Evolutionary conservation across 2,797 vertebrate genomes (phyloP), one percentile per base, ranked within the genome.

Genomic region (Alectoris magna): DNA sequence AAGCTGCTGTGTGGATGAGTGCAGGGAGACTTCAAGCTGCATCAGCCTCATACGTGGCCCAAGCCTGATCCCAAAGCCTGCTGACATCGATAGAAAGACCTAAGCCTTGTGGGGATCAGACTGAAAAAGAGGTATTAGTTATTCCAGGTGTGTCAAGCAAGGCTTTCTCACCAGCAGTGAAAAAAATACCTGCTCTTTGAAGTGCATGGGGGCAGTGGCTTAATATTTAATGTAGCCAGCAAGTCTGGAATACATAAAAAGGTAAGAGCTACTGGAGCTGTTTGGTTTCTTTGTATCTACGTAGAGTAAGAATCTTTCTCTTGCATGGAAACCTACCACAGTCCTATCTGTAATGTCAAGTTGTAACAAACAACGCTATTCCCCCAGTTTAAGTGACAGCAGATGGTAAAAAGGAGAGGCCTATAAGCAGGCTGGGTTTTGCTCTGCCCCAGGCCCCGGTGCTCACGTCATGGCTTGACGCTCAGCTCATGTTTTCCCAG

Each of bases 331-430:
- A 74, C 55, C 1, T 5, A 29, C 27, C 1, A 8, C 1, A 4
- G 4, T n/a, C 4, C 66, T 29, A 34, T 34, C 24, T 8, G 27
- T 44, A 7, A 48, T 9, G 18, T 21, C 31, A 84, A 2, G 58
- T 3, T 1, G 4, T 59, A 5, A 58, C 78, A 75, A 19, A 0
- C 0, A 24, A 7, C 0, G 2, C n/a, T 49, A 66, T 69, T n/a
- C 18, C 18, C 29, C 58, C 2, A 1, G 29, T 38, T 84, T 23
- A 1, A 2, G 18, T 2, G 3, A 6, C 1, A 31, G 39, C 43
- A 38, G 23, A 6, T 14, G 41, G 5, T 56, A 46, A 75, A 93
- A 62, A 44, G 19, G 22, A 8, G 26, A 44, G 26, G 31, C n/a
- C 23, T 56, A 2, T 26, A 18, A 22, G n/a, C 21, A 41, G 23